Percentiles rank a stretch among this genome's conserved stretches.
Conservation (phyloP, 2,797 vertebrate species). For the Xiphorhynchus erythropygius region DNA sequence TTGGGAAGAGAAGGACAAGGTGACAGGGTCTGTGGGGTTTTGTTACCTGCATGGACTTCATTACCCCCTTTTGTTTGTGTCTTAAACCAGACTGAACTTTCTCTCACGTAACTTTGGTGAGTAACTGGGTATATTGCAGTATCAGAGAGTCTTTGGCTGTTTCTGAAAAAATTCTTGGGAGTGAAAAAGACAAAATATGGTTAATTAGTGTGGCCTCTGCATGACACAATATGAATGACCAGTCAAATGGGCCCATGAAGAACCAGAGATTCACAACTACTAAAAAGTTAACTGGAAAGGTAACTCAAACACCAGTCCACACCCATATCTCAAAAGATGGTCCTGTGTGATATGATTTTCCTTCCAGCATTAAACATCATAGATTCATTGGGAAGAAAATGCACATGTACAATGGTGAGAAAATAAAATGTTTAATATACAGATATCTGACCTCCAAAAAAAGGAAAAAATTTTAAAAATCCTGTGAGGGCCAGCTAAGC, state of each 20-base stretch:
- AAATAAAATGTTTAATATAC: neutral
- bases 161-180: neutral
- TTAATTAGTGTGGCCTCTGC: neutral
- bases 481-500: neutral
- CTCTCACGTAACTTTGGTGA: neutral
- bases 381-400: neutral
- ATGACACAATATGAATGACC: neutral
- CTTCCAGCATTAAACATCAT: neutral
- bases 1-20: neutral
- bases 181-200: neutral
- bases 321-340: neutral
- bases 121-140: neutral
- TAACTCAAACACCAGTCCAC: neutral
- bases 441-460: neutral
- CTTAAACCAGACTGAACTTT: neutral
- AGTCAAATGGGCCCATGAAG: neutral
- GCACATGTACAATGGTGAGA: accelerated
- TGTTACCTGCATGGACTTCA: neutral
- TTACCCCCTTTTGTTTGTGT: neutral
- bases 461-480: neutral
- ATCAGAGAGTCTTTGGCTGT: neutral
- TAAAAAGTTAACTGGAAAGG: neutral
- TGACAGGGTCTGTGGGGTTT: accelerated
- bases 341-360: neutral
- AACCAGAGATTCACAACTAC: neutral